Evolutionary conservation across 1,140 invertebrate species (phyloP).

Genomic region (Halictus rubicundus): DNA sequence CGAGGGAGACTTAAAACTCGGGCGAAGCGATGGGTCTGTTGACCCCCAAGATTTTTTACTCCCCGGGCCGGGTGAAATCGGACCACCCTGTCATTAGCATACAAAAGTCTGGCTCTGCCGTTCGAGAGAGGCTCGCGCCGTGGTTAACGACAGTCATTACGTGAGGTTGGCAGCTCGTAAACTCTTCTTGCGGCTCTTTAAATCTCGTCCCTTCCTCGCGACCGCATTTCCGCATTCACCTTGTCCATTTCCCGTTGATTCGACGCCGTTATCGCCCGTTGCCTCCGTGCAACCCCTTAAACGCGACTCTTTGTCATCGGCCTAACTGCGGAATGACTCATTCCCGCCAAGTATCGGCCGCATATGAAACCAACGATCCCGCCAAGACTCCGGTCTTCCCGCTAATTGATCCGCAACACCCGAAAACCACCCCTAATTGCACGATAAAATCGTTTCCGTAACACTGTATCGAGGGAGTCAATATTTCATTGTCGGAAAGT

Average conservation of each 20-base stretch:
- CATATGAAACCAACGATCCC: too few relatives aligned
- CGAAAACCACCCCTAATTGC: too few relatives aligned
- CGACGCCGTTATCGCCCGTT: slow-evolving; percentile 35
- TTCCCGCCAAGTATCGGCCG: too few relatives aligned
- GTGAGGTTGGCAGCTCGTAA: slow-evolving; percentile 58
- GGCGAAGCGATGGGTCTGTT: slow-evolving; percentile 60
- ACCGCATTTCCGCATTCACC: slow-evolving; percentile 61
- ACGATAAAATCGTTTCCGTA: too few relatives aligned
- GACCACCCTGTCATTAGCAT: slow-evolving; percentile 73
- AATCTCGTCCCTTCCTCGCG: slow-evolving; percentile 50
- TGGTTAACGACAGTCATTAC: slow-evolving; percentile 74
- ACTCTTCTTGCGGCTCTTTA: slow-evolving; percentile 56
- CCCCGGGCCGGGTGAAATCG: slow-evolving; percentile 61
- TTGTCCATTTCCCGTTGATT: slow-evolving; percentile 60
- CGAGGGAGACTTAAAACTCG: slow-evolving; percentile 64
- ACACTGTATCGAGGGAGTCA: too few relatives aligned
- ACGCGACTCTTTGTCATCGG: slow-evolving; percentile 11
- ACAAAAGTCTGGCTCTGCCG: slow-evolving; percentile 58
- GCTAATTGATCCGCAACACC: too few relatives aligned
- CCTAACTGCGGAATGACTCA: slow-evolving; percentile 7
- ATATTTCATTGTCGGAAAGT: too few relatives aligned
- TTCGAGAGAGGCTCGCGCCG: slow-evolving; percentile 55
- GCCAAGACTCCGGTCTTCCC: too few relatives aligned
- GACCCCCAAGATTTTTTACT: slow-evolving; percentile 66
- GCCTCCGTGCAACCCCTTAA: not conserved